Conservation (phyloP, 2,113 vertebrate genomes). For the Solenodon paradoxus region DNA sequence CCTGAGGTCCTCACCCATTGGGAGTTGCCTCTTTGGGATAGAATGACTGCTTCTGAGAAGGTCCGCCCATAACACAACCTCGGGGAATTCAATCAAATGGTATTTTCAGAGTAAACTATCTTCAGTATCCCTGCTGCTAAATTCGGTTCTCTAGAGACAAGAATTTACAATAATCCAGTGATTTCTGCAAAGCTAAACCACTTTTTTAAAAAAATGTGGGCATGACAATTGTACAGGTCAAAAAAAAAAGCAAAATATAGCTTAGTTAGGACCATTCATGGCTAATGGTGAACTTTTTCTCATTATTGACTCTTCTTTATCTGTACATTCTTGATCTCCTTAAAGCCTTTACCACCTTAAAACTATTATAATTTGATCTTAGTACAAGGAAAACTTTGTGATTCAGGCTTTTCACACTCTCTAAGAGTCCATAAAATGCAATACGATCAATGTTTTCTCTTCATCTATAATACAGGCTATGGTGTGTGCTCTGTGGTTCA, state of each 20-base stretch:
- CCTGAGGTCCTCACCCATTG: neutral
- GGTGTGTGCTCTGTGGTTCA: too few species aligned
- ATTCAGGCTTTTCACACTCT: neutral
- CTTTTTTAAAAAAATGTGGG: neutral
- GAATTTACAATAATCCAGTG: neutral
- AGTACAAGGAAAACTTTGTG: slow-evolving; percentile 1
- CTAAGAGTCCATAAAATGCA: neutral
- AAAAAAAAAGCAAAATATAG: neutral
- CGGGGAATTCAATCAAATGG: slow-evolving; percentile 35
- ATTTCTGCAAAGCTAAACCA: slow-evolving; percentile 37
- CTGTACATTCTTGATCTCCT: neutral
- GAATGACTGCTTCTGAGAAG: neutral
- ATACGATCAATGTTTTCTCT: slow-evolving; percentile 30
- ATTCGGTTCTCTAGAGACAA: neutral
- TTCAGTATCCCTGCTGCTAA: neutral
- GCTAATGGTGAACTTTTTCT: neutral
- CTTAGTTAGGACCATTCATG: neutral
- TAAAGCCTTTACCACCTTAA: neutral
- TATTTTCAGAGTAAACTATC: slow-evolving; percentile 24
- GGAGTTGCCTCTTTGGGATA: neutral
- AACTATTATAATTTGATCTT: slow-evolving; percentile 4
- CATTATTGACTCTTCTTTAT: neutral
- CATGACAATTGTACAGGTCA: neutral
- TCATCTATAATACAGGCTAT: neutral
- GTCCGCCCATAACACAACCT: slow-evolving; percentile 39